Evolutionary conservation across 2,113 vertebrate genomes (phyloP).

Genomic region (Canis aureus): DNA sequence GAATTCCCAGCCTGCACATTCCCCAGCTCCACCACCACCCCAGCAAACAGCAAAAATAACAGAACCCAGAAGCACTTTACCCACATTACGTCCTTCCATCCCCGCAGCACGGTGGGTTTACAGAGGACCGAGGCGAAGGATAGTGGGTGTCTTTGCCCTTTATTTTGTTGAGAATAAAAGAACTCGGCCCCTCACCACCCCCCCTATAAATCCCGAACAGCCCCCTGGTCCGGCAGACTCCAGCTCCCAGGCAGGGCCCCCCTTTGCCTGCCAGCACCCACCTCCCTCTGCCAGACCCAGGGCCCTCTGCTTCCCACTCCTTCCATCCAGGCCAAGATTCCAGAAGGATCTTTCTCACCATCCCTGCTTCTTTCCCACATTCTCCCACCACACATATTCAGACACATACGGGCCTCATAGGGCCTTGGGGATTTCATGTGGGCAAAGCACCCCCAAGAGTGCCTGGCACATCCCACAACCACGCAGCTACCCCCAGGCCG

Average conservation of each 20-base stretch:
- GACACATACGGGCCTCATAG: background rate
- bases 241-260: background rate
- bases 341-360: background rate
- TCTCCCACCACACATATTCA: background rate
- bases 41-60: slow-evolving; percentile 8
- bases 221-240: no score
- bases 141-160: background rate
- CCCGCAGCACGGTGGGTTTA: background rate
- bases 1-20: background rate
- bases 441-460: background rate
- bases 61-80: background rate
- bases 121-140: background rate
- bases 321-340: background rate
- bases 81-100: background rate
- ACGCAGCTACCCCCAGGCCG: background rate
- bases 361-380: background rate
- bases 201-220: background rate
- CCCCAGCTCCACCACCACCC: background rate
- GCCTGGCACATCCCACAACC: background rate
- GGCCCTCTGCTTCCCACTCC: no score
- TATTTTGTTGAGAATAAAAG: background rate
- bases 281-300: background rate
- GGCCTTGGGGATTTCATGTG: background rate
- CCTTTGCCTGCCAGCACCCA: background rate
- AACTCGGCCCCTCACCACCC: background rate